phyloP scores from a whole-genome alignment of 2,888 invertebrate genomes.

The Oligia strigilis region DNA sequence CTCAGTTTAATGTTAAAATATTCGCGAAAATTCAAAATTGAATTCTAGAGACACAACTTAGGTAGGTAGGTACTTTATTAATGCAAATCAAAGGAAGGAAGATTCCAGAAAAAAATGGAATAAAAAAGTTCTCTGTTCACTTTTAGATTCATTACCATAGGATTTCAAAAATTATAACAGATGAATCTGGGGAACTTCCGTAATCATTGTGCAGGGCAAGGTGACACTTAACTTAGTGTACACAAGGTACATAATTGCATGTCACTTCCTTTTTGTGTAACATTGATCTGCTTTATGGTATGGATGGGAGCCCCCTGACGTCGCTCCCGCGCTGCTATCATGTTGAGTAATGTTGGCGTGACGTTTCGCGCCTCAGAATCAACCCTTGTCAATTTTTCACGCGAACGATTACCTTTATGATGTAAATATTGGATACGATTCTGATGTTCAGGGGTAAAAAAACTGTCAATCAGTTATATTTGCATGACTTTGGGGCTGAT shows the following conservation, averaged over 20 bases:
- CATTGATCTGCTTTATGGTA: not conserved
- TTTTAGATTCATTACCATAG: slow-evolving; percentile 26
- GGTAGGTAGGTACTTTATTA: slow-evolving; percentile 38
- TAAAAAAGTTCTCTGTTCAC: not conserved
- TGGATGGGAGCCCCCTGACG: not conserved
- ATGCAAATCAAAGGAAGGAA: slow-evolving; percentile 57
- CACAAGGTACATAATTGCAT: not conserved
- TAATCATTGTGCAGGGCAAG: not conserved
- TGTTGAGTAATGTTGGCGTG: slow-evolving; percentile 34
- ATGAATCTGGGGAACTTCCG: not conserved
- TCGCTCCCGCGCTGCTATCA: slow-evolving; percentile 9
- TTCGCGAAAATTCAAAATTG: slow-evolving; percentile 48
- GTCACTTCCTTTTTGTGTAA: not conserved
- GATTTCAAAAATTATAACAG: slow-evolving; percentile 7
- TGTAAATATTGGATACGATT: slow-evolving; percentile 44
- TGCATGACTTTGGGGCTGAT: slow-evolving; percentile 26
- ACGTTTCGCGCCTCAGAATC: slow-evolving; percentile 32
- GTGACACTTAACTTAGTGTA: not conserved
- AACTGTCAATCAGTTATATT: slow-evolving; percentile 45
- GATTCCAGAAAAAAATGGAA: slow-evolving; percentile 32
- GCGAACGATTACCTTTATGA: slow-evolving; percentile 48
- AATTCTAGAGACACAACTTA: slow-evolving; percentile 40
- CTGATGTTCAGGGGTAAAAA: slow-evolving; percentile 33
- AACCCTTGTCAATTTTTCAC: slow-evolving; percentile 56
- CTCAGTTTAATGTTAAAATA: slow-evolving; percentile 52